Percentiles rank a stretch among this genome's conserved stretches.
phyloP scores from a whole-genome alignment of 2,888 invertebrate genomes.

The Drosophila tanythrix region DNA sequence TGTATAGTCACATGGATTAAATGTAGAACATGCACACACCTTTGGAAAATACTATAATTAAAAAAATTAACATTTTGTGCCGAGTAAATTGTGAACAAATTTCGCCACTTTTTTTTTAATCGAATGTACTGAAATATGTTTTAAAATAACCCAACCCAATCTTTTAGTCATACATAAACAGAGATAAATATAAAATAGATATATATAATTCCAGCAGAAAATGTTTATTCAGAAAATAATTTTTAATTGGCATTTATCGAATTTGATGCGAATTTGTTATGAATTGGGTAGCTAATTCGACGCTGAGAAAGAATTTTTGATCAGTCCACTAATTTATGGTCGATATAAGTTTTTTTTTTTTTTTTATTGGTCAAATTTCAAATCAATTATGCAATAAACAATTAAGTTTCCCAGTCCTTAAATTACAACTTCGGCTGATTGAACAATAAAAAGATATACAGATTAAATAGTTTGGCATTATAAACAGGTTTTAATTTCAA shows the following conservation, averaged over 20 bases:
- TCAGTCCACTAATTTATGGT: constrained; percentile 6
- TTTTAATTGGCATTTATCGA: constrained; percentile 12
- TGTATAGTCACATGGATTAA: constrained; percentile 39
- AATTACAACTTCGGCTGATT: background rate
- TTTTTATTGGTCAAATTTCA: background rate
- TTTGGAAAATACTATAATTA: constrained; percentile 10
- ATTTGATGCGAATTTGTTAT: constrained; percentile 10
- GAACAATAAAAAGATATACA: background rate
- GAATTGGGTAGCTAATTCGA: constrained; percentile 4
- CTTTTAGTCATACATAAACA: constrained; percentile 4
- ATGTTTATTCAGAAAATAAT: constrained; percentile 6
- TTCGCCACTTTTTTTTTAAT: background rate
- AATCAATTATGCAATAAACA: background rate
- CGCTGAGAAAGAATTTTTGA: constrained; percentile 1
- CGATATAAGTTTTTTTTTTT: background rate
- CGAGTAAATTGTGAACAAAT: background rate
- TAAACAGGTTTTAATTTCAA: background rate
- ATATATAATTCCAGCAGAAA: background rate
- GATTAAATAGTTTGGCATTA: constrained; percentile 1
- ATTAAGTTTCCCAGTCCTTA: background rate
- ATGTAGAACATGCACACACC: constrained; percentile 16
- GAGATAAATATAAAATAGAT: background rate
- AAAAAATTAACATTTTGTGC: background rate
- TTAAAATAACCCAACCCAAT: background rate
- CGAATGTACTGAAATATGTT: background rate